Evolutionary conservation across 2,113 vertebrate species (phyloP).

Genomic region (Eulemur macaco): DNA sequence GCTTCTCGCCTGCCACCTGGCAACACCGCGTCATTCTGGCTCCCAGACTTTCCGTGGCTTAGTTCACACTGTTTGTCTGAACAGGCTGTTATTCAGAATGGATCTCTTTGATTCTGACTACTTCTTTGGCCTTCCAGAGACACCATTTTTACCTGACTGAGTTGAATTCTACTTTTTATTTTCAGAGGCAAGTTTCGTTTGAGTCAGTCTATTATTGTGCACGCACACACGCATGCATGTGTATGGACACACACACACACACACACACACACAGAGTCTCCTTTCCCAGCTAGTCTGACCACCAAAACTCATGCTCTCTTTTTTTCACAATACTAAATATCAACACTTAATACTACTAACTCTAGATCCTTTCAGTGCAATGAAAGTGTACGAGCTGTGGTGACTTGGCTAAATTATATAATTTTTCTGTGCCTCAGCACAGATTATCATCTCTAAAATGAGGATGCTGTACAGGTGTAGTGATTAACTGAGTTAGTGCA

Average conservation of each 20-base stretch:
- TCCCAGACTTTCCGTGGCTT: background rate
- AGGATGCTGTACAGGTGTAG: background rate
- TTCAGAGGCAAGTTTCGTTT: background rate
- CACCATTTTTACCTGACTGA: background rate
- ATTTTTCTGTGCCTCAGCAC: background rate
- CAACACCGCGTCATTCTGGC: background rate
- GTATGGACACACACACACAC: background rate
- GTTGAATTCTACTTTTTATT: background rate
- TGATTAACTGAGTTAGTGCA: background rate
- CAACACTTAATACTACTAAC: background rate
- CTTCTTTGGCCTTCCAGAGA: background rate
- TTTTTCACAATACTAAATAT: background rate
- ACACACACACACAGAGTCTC: background rate
- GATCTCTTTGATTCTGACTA: background rate
- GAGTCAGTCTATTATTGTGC: background rate
- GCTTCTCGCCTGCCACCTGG: background rate
- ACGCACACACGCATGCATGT: accelerated
- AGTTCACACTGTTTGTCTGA: background rate
- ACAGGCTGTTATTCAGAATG: background rate
- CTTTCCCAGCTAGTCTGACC: background rate
- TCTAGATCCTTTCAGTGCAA: background rate
- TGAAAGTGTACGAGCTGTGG: background rate
- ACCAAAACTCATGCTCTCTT: background rate
- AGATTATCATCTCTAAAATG: background rate
- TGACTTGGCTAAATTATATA: background rate